A percentile compares a stretch with the other conserved stretches of the same genome.
phyloP scores from a whole-genome alignment of 2,888 invertebrate species.

The Eupithecia insigniata region DNA sequence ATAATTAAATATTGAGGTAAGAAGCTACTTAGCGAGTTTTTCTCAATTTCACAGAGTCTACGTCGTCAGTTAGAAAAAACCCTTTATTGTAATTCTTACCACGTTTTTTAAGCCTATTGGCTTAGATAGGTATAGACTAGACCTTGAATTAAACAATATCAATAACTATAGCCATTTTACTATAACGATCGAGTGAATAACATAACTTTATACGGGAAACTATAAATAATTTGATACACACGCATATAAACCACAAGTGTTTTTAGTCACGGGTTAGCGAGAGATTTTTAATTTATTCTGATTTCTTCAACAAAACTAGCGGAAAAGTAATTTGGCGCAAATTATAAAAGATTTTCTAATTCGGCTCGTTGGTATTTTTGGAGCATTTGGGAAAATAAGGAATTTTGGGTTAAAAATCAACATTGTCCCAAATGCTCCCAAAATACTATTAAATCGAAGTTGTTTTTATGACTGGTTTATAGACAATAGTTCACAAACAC shows the following conservation, averaged over 20 bases:
- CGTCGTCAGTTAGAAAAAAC: background rate
- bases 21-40: background rate
- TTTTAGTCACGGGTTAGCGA: no score
- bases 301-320: no score
- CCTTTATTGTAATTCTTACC: background rate
- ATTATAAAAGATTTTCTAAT: no score
- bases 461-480: no score
- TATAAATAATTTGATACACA: background rate
- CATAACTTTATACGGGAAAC: slow-evolving; percentile 8
- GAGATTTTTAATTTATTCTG: no score
- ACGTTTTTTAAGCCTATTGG: background rate
- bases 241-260: background rate
- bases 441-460: no score
- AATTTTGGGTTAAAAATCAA: no score
- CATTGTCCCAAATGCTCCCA: no score
- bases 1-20: background rate
- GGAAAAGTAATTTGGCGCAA: no score
- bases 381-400: no score
- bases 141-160: background rate
- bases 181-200: slow-evolving; percentile 4
- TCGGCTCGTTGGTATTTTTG: no score
- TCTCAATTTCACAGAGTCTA: background rate
- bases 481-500: no score
- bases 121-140: background rate
- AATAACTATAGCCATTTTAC: background rate